phyloP scores from a whole-genome alignment of 1,140 invertebrate genomes.

The Pentalonia nigronervosa region DNA sequence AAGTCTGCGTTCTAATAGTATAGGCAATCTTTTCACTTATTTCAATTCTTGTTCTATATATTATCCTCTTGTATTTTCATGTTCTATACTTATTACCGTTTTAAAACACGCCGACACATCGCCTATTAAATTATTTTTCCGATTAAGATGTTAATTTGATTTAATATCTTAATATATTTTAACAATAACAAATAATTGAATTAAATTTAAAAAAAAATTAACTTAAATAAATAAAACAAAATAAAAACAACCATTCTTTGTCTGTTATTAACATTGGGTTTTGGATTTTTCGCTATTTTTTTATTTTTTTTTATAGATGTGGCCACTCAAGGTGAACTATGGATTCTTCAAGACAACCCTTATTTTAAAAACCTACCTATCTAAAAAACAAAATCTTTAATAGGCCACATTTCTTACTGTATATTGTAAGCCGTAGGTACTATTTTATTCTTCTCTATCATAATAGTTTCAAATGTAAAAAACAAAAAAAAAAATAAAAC shows the following conservation, averaged over 20 bases:
- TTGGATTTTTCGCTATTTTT: conserved; percentile 56
- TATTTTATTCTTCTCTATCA: conserved; percentile 38
- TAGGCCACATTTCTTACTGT: conserved; percentile 35
- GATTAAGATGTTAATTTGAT: background rate
- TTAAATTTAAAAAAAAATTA: background rate
- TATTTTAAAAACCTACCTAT: conserved; percentile 39
- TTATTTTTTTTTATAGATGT: conserved; percentile 56
- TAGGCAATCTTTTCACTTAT: conserved; percentile 13
- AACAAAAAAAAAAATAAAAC: conserved; percentile 12
- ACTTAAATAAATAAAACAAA: background rate
- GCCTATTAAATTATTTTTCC: background rate
- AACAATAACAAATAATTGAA: background rate
- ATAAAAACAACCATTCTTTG: conserved; percentile 35
- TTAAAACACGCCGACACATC: conserved; percentile 8
- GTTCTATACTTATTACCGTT: background rate
- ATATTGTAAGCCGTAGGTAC: conserved; percentile 16
- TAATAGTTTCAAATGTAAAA: conserved; percentile 41
- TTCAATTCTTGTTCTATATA: conserved; percentile 11
- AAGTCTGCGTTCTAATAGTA: conserved; percentile 31
- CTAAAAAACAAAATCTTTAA: conserved; percentile 11
- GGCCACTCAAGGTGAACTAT: conserved; percentile 48
- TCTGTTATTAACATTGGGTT: conserved; percentile 55
- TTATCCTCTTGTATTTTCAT: background rate
- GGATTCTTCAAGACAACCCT: conserved; percentile 49
- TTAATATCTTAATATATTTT: conserved; percentile 9